Evolutionary conservation across 2,888 invertebrate genomes (phyloP).

Genomic region (Dexiosoma caninum): DNA sequence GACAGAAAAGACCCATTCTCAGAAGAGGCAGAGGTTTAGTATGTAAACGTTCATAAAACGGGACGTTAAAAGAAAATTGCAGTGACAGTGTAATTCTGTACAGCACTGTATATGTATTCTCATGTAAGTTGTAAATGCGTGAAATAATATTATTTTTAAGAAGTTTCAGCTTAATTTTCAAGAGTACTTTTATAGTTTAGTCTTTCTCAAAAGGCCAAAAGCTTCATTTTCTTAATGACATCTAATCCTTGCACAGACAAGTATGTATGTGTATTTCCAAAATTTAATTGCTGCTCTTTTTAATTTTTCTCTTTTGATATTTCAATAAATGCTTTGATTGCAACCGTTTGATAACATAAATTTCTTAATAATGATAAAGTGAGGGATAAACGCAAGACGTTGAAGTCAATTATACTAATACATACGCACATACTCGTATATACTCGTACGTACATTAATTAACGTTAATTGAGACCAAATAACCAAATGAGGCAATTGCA

Average conservation of each 20-base stretch:
- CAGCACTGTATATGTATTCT: no score
- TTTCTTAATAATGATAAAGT: not conserved
- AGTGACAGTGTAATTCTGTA: no score
- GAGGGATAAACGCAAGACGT: not conserved
- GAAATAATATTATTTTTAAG: no score
- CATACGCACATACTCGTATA: no score
- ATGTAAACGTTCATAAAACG: no score
- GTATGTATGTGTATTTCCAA: not conserved
- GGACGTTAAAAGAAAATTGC: no score
- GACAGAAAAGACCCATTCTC: no score
- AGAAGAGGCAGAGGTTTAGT: no score
- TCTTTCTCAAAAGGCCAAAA: not conserved
- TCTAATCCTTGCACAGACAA: not conserved
- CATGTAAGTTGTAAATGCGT: no score
- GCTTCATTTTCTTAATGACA: not conserved
- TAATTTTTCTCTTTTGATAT: not conserved
- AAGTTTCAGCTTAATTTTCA: not conserved
- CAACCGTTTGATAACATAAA: not conserved
- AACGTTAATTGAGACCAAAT: not conserved
- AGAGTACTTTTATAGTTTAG: not conserved
- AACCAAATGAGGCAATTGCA: not conserved
- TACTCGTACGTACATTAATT: not conserved
- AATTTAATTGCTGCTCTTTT: not conserved
- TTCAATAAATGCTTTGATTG: not conserved
- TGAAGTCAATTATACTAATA: not conserved